Percentiles rank a stretch among this genome's conserved stretches.
Conservation (phyloP, 1,140 invertebrate species). For the Stenopsyche tienmushanensis region DNA sequence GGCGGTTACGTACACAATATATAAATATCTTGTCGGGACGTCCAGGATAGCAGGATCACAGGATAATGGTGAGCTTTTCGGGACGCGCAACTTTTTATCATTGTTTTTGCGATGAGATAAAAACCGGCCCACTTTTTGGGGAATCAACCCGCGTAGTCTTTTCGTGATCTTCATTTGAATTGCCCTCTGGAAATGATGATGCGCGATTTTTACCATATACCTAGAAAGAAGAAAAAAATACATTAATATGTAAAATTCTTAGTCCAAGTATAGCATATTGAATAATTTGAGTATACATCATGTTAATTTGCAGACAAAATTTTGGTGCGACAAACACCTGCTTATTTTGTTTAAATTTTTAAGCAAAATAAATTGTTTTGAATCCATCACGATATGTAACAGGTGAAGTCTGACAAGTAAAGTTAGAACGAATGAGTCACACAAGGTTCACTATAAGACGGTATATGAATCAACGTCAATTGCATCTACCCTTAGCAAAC, state of each 20-base stretch:
- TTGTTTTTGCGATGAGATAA: constrained; percentile 36
- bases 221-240: too few relatives aligned
- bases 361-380: neutral
- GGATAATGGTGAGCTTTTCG: constrained; percentile 32
- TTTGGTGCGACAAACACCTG: neutral
- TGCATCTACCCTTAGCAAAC: constrained; percentile 6
- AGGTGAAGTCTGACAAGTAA: constrained; percentile 12
- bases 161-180: constrained; percentile 12
- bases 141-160: neutral
- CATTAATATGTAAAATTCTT: too few relatives aligned
- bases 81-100: constrained; percentile 38
- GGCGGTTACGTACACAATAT: constrained; percentile 40
- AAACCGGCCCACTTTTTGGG: constrained; percentile 18
- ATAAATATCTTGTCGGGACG: constrained; percentile 34
- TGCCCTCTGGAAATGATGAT: neutral
- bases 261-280: too few relatives aligned
- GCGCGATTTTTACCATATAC: too few relatives aligned
- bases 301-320: neutral
- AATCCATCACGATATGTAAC: constrained; percentile 1
- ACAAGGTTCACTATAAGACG: constrained; percentile 5
- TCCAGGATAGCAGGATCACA: constrained; percentile 19
- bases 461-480: constrained; percentile 18
- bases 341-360: too few relatives aligned
- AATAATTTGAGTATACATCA: too few relatives aligned
- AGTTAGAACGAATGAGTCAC: constrained; percentile 3